A percentile compares a stretch with the other conserved stretches of the same genome.
Conservation (phyloP, 2,888 invertebrate genomes). For the Seira musarum region DNA sequence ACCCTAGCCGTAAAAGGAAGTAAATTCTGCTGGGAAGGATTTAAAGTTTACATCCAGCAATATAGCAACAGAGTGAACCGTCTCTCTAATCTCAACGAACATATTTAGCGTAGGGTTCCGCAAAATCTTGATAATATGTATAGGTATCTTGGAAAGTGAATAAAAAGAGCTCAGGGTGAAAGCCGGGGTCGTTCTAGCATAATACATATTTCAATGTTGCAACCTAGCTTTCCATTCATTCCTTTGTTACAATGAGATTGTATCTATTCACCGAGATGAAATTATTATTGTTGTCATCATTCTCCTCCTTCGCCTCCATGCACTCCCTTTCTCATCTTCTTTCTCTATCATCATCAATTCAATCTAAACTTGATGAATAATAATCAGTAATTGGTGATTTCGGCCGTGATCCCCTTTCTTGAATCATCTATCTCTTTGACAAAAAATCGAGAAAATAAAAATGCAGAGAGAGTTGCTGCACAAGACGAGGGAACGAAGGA, state of each 20-base stretch:
- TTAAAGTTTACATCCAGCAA: neutral
- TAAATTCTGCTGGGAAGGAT: neutral
- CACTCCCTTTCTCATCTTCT: conserved; percentile 15
- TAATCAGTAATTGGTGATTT: conserved; percentile 69
- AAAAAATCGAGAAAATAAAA: conserved; percentile 49
- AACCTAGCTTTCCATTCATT: neutral
- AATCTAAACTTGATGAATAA: conserved; percentile 64
- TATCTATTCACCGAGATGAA: conserved; percentile 47
- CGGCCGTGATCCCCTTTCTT: conserved; percentile 63
- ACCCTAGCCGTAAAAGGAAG: too few relatives aligned
- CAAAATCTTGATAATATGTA: neutral
- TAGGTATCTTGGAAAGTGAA: neutral
- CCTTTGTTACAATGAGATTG: conserved; percentile 23
- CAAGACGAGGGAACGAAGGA: too few relatives aligned
- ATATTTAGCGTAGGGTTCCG: neutral
- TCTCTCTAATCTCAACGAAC: neutral
- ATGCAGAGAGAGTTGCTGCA: conserved; percentile 55
- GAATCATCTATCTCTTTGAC: neutral
- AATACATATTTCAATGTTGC: neutral
- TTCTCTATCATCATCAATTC: conserved; percentile 32
- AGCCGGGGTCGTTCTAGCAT: neutral
- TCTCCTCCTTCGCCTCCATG: conserved; percentile 18
- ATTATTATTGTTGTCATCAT: conserved; percentile 28
- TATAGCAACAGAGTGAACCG: neutral
- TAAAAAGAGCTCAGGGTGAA: neutral